These are phyloP conservation scores for Fabriciana adippe DNA, from an alignment of 2,888 invertebrate genomes.

Conservation along the genomic window DNA sequence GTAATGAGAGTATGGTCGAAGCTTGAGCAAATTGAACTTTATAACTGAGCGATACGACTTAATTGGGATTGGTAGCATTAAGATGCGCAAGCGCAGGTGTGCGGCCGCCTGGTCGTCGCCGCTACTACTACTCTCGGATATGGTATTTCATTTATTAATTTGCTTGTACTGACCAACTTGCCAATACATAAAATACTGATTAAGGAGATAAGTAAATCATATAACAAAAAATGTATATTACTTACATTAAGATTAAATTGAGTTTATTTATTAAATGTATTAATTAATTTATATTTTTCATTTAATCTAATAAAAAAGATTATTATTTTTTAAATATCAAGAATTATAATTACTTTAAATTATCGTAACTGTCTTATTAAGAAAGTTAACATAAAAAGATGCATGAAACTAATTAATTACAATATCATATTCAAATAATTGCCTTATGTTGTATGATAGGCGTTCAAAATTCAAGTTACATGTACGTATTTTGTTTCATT, in stretches of 20 bases:
- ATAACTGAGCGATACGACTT: slow-evolving; percentile 32
- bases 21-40: slow-evolving; percentile 40
- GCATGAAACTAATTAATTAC: not conserved
- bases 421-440: slow-evolving; percentile 18
- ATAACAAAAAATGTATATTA: slow-evolving; percentile 15
- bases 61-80: slow-evolving; percentile 43
- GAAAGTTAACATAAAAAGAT: too few relatives aligned
- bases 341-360: too few relatives aligned
- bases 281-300: too few relatives aligned
- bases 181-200: slow-evolving; percentile 54
- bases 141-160: slow-evolving; percentile 80
- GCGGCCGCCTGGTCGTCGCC: slow-evolving; percentile 78
- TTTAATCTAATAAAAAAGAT: too few relatives aligned
- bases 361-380: too few relatives aligned
- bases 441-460: slow-evolving; percentile 11
- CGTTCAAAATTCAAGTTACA: not conserved
- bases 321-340: too few relatives aligned
- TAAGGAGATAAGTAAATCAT: slow-evolving; percentile 35
- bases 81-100: slow-evolving; percentile 79
- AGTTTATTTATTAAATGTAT: too few relatives aligned
- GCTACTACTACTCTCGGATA: slow-evolving; percentile 75
- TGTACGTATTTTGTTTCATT: not conserved
- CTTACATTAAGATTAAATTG: too few relatives aligned
- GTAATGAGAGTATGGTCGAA: slow-evolving; percentile 66
- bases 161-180: slow-evolving; percentile 71